Percentiles rank a stretch among this genome's conserved stretches.
phyloP scores from a whole-genome alignment of 1,140 invertebrate species.

The Brachystomella parvula region DNA sequence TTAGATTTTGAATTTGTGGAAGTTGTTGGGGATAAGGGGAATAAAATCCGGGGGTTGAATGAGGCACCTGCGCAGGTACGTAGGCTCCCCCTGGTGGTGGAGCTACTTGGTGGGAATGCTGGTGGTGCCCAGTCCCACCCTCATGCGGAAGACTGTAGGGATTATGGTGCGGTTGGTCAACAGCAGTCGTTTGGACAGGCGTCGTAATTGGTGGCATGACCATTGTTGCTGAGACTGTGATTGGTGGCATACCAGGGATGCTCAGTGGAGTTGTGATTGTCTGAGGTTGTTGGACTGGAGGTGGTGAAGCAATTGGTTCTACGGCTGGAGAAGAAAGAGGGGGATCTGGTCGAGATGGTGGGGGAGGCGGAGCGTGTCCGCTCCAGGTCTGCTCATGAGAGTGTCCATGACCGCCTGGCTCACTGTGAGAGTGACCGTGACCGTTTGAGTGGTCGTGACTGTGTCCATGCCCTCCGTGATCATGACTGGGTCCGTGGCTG shows the following conservation, averaged over 20 bases:
- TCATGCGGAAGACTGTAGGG: background rate
- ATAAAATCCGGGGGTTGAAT: conserved; percentile 9
- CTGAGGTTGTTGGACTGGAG: conserved; percentile 11
- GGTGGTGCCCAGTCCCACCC: background rate
- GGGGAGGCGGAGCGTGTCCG: background rate
- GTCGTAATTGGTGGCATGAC: conserved; percentile 25
- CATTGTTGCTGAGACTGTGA: conserved; percentile 66
- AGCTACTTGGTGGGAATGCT: conserved; percentile 16
- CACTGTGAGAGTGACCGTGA: background rate
- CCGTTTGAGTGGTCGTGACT: background rate
- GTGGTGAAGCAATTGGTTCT: background rate
- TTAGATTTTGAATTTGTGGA: conserved; percentile 29
- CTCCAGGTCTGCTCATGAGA: background rate
- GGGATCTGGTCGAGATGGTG: conserved; percentile 1
- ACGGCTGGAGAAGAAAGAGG: background rate
- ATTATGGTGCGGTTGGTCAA: background rate
- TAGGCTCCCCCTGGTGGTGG: conserved; percentile 11
- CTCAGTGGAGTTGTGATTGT: conserved; percentile 60
- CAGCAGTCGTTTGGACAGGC: background rate
- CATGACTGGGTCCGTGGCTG: background rate
- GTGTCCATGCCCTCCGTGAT: background rate
- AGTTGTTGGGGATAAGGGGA: conserved; percentile 14
- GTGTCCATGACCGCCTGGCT: background rate
- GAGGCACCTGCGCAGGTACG: background rate
- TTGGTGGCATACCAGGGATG: conserved; percentile 68